These are phyloP conservation scores for Petromus typicus DNA, from an alignment of 2,113 vertebrate genomes.

Conservation along the genomic window DNA sequence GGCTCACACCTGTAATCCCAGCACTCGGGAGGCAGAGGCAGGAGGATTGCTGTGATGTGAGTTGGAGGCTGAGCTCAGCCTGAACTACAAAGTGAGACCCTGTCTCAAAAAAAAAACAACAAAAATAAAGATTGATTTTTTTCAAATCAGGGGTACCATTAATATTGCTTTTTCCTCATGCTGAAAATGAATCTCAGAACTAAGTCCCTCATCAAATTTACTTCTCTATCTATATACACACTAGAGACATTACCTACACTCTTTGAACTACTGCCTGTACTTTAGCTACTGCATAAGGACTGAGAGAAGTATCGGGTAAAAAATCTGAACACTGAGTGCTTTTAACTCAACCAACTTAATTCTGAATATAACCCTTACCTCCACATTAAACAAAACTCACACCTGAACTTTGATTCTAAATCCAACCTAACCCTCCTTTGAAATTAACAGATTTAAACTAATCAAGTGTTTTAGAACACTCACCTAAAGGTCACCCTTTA, in stretches of 20 bases:
- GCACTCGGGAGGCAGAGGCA: too few species aligned
- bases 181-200: background rate
- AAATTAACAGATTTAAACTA: background rate
- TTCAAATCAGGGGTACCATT: background rate
- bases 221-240: background rate
- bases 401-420: background rate
- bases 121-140: too few species aligned
- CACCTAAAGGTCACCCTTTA: background rate
- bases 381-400: background rate
- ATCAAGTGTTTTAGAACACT: background rate
- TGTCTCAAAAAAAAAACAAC: too few species aligned
- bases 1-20: too few species aligned
- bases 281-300: background rate
- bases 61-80: too few species aligned
- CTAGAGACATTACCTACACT: background rate
- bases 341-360: background rate
- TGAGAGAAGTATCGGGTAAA: background rate
- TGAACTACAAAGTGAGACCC: too few species aligned
- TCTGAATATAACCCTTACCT: background rate
- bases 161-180: background rate
- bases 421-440: background rate
- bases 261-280: background rate
- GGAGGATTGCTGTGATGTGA: too few species aligned
- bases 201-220: background rate
- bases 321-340: background rate